phyloP scores from a whole-genome alignment of 30 jellyfish, hydroid and myxozoan species.

The Hydractinia echinata region DNA sequence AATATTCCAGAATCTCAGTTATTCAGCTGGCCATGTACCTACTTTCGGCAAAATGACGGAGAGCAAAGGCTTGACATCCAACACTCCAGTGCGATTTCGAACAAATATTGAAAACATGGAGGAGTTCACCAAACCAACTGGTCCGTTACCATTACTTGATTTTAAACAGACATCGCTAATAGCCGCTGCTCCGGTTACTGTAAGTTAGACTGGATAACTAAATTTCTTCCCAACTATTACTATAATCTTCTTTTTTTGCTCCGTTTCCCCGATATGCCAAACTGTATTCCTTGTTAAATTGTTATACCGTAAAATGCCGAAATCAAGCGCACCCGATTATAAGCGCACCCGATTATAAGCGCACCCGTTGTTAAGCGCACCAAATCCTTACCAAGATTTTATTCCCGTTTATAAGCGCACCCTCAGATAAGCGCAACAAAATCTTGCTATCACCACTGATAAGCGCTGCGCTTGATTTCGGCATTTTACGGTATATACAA shows the following conservation, averaged over 20 bases:
- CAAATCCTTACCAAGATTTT: no score
- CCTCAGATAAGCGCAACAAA: no score
- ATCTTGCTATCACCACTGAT: no score
- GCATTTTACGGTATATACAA: no score
- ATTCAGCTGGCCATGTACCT: slow-evolving; percentile 77
- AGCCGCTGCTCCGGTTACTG: slow-evolving; percentile 21
- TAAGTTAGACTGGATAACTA: neutral
- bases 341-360: no score
- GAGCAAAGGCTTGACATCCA: slow-evolving; percentile 48
- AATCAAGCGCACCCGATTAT: no score
- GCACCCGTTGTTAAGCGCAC: no score
- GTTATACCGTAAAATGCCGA: no score
- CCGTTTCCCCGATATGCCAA: no score
- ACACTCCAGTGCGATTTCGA: slow-evolving; percentile 93
- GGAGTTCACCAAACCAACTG: slow-evolving; percentile 32
- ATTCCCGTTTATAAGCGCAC: no score
- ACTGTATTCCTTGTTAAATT: neutral
- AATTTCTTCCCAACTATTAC: neutral
- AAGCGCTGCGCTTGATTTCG: no score
- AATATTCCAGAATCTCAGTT: slow-evolving; percentile 22
- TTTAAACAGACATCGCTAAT: slow-evolving; percentile 48
- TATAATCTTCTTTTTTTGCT: no score
- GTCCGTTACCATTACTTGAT: slow-evolving; percentile 62
- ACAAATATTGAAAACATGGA: slow-evolving; percentile 56
- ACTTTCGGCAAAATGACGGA: slow-evolving; percentile 67